A percentile compares a stretch with the other conserved stretches of the same genome.
Conservation (phyloP, 2,797 vertebrate genomes). For the Labroides dimidiatus region DNA sequence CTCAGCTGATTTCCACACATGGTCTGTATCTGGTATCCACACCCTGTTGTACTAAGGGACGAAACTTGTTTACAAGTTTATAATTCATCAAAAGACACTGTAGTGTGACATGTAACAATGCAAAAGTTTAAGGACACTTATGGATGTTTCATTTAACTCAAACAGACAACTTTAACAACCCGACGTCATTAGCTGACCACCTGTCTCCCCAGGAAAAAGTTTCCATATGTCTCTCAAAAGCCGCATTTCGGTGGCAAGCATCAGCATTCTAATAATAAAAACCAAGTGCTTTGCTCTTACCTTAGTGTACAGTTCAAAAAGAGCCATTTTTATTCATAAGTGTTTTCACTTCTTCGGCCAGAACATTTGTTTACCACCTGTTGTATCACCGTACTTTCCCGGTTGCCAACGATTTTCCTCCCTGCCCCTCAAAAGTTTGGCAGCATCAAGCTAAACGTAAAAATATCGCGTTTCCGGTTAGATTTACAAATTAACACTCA, state of each 20-base stretch:
- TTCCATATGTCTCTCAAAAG: conserved; percentile 72
- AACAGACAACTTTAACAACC: background rate
- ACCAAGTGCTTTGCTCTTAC: conserved; percentile 65
- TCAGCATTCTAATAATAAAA: background rate
- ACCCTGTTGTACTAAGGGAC: conserved; percentile 93
- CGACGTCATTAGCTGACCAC: background rate
- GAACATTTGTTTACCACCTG: conserved; percentile 34
- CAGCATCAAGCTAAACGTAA: background rate
- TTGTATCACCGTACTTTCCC: conserved; percentile 18
- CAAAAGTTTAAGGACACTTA: background rate
- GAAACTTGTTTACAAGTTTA: background rate
- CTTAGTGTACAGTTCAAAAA: conserved; percentile 86
- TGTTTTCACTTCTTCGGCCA: conserved; percentile 5
- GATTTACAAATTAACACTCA: conserved; percentile 52
- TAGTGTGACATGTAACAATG: background rate
- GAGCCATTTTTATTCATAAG: conserved; percentile 78
- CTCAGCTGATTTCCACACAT: conserved; percentile 97
- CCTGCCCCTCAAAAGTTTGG: conserved; percentile 1
- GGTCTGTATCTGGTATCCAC: conserved; percentile 92
- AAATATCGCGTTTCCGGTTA: background rate
- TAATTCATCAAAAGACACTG: too few relatives aligned
- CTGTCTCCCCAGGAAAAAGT: conserved; percentile 31
- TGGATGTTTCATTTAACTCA: background rate
- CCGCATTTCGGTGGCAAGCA: background rate
- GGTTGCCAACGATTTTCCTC: conserved; percentile 49